phyloP scores from a whole-genome alignment of 2,888 invertebrate species.

The Andrena bucephala region DNA sequence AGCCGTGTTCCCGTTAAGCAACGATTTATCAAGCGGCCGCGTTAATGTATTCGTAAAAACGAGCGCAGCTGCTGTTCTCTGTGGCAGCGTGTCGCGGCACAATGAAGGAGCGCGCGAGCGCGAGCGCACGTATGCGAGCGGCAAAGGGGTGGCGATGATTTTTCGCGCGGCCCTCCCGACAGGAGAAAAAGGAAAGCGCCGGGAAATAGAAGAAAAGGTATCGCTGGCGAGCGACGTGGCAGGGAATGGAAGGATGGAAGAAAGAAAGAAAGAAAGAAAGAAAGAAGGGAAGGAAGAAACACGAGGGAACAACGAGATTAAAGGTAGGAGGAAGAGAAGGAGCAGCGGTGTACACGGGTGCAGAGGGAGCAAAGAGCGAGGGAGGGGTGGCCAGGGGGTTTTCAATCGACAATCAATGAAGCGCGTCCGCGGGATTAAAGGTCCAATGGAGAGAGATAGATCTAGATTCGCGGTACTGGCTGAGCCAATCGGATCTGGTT shows the following conservation, averaged over 20 bases:
- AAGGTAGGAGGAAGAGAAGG: slow-evolving; percentile 28
- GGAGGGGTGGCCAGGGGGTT: slow-evolving; percentile 66
- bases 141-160: slow-evolving; percentile 62
- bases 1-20: slow-evolving; percentile 65
- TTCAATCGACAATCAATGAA: slow-evolving; percentile 84
- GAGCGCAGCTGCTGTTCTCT: slow-evolving; percentile 60
- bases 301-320: slow-evolving; percentile 33
- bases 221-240: not conserved
- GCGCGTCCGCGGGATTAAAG: slow-evolving; percentile 80
- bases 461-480: slow-evolving; percentile 84
- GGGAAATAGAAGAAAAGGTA: slow-evolving; percentile 23
- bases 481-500: slow-evolving; percentile 85
- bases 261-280: slow-evolving; percentile 14
- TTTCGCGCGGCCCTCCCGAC: slow-evolving; percentile 46
- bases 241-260: not conserved
- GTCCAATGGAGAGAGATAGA: slow-evolving; percentile 82
- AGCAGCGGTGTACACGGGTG: slow-evolving; percentile 5
- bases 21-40: slow-evolving; percentile 69
- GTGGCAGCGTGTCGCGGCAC: slow-evolving; percentile 23
- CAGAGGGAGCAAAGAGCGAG: slow-evolving; percentile 24
- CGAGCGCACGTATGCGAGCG: slow-evolving; percentile 31
- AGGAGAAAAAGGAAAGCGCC: slow-evolving; percentile 41
- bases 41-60: slow-evolving; percentile 72
- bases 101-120: slow-evolving; percentile 73
- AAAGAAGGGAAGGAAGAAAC: slow-evolving; percentile 14